phyloP scores from a whole-genome alignment of 2,888 invertebrate genomes.

The Pogonocherus hispidulus region DNA sequence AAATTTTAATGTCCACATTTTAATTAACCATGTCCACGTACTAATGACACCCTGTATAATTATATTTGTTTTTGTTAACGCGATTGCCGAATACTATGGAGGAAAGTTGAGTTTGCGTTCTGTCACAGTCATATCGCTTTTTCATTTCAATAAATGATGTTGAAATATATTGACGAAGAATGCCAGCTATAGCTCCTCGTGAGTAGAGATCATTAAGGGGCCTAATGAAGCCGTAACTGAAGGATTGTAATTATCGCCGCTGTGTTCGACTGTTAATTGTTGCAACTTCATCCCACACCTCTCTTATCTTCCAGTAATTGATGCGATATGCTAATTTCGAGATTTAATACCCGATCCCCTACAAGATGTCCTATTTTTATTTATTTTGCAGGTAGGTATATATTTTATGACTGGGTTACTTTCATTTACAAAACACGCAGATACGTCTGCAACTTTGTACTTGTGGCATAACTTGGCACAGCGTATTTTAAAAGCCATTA shows the following conservation, averaged over 20 bases:
- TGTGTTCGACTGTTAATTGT: slow-evolving; percentile 53
- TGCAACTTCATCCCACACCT: slow-evolving; percentile 51
- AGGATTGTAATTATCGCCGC: slow-evolving; percentile 52
- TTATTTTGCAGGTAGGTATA: slow-evolving; percentile 10
- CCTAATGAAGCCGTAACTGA: slow-evolving; percentile 52
- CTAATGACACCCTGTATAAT: too few species aligned
- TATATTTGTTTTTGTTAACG: not conserved
- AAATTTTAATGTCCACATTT: too few species aligned
- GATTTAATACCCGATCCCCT: slow-evolving; percentile 32
- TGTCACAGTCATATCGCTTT: not conserved
- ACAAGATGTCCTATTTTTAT: slow-evolving; percentile 17
- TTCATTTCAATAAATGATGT: not conserved
- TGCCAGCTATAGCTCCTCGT: slow-evolving; percentile 26
- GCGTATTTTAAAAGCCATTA: too few species aligned
- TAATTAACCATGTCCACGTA: too few species aligned
- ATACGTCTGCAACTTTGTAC: not conserved
- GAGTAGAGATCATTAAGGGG: slow-evolving; percentile 40
- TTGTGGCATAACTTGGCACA: not conserved
- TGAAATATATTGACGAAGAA: slow-evolving; percentile 6
- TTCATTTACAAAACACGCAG: not conserved
- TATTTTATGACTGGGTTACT: slow-evolving; percentile 5
- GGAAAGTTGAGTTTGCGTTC: not conserved
- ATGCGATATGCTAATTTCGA: slow-evolving; percentile 50
- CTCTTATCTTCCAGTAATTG: slow-evolving; percentile 49
- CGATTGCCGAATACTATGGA: not conserved